Base-by-base conservation (phyloP, 2,113 vertebrate species). In the Dascyllus trimaculatus region DNA sequence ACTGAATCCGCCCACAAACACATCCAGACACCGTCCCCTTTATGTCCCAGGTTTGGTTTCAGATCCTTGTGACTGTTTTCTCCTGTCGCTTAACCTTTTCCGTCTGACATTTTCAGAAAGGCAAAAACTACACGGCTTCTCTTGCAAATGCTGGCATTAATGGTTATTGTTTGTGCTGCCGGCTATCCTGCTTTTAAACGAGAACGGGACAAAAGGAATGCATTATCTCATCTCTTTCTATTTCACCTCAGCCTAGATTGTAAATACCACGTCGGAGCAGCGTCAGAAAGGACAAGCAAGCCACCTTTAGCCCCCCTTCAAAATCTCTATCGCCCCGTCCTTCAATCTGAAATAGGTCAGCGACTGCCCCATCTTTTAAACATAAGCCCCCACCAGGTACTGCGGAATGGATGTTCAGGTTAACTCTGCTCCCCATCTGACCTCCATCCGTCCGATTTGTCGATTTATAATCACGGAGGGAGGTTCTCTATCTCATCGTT, bases 21-120 rank as follows among this genome's bases (percentile, higher is more conserved):
- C 58, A 40, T 61, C 48, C 67, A 64, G 51, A 78, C 70, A 1
- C 61, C 15, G 26, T 76, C 54, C n/a, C 72, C 38, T 73, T 38
- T 14, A 24, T 73, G 76, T 73, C 71, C 69, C 64, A 40, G 61
- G 56, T 88, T 87, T 63, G 71, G 61, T 84, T 80, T 82, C 80
- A 60, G 52, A 73, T 80, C 75, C 40, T 73, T 45, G 69, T 77
- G 85, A 75, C 84, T 59, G 63, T 67, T 81, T 80, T 77, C 68
- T 80, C 26, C 48, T 21, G 19, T n/a, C 69, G 22, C 29, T 59
- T 87, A 77, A 88, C 84, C 89, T 90, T n/a, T 89, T 90, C 58
- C 56, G 67, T 80, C 80, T 89, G 88, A 90, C 89, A 88, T 91
- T 93, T 92, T 82, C 43, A 86, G 84, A 89, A 88, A 82, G 73